Percentiles rank a stretch among this genome's conserved stretches.
Conservation (phyloP, 2,113 vertebrate genomes). For the Clupea harengus region DNA sequence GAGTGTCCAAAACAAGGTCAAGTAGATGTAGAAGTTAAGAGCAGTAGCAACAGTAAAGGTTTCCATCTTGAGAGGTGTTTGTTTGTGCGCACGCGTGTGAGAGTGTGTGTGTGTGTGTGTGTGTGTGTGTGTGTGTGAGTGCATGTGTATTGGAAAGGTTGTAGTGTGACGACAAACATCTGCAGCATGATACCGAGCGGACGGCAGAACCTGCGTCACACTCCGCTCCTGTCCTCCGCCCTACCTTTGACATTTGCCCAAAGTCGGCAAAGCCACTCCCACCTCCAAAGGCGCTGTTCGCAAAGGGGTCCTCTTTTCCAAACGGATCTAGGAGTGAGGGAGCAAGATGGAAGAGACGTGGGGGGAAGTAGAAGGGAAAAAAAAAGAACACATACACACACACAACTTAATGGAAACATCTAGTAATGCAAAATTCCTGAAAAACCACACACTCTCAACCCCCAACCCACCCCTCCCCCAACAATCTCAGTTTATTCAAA, state of each 20-base stretch:
- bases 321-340: constrained; percentile 78
- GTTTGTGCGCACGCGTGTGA: too few species aligned
- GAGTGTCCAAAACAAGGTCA: too few species aligned
- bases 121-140: not conserved
- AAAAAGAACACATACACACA: not conserved
- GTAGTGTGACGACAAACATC: not conserved
- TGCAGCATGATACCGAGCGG: not conserved
- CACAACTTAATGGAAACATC: constrained; percentile 52
- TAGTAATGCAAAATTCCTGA: constrained; percentile 16
- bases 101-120: not conserved
- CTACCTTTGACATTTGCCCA: constrained; percentile 96
- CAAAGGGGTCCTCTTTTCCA: constrained; percentile 82
- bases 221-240: constrained; percentile 39
- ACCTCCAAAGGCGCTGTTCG: constrained; percentile 76
- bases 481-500: constrained; percentile 7
- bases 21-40: too few species aligned
- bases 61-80: not conserved
- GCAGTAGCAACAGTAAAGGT: not conserved
- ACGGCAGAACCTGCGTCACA: constrained; percentile 1
- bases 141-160: not conserved
- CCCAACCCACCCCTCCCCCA: not conserved
- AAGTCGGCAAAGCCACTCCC: constrained; percentile 91
- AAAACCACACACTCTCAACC: constrained; percentile 6
- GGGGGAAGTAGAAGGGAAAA: not conserved
- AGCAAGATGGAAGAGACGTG: not conserved